Base-by-base conservation (phyloP, 2,888 invertebrate species). In the Eristalis intricaria region DNA sequence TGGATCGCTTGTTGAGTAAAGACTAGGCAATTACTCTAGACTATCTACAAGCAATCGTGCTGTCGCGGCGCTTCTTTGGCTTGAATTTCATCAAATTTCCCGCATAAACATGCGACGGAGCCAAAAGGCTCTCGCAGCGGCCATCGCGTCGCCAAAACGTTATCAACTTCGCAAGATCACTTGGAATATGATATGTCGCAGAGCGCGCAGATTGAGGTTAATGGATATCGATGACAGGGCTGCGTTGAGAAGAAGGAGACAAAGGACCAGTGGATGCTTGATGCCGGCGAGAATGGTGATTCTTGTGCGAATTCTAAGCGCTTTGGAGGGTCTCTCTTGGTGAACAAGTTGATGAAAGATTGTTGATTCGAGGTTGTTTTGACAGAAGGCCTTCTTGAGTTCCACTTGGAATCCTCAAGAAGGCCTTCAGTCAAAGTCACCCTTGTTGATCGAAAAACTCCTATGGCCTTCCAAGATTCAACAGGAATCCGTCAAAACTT, bases 11-110 rank as follows among this genome's bases (percentile, higher is more conserved):
- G n/a, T n/a, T n/a, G n/a, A n/a, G n/a, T n/a, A n/a, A n/a, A n/a
- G n/a, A n/a, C n/a, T n/a, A n/a, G n/a, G n/a, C n/a, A n/a, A n/a
- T n/a, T n/a, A n/a, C n/a, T n/a, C n/a, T n/a, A n/a, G n/a, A n/a
- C n/a, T n/a, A n/a, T n/a, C n/a, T n/a, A n/a, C n/a, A n/a, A n/a
- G n/a, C n/a, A n/a, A n/a, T n/a, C n/a, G n/a, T n/a, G 75, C 29
- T 60, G 69, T 75, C n/a, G n/a, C n/a, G n/a, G n/a, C 50, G 79
- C 50, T 50, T 19, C 50, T 50, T 50, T 50, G 50, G 19, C 50
- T 87, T 84, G 87, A 63, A 80, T 87, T 84, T 87, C 86, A 83
- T 35, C 56, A 66, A 61, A 23, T 66, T 64, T 64, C 73, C 66
- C 56, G 69, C 68, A 69, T 69, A 65, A 56, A 38, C 71, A 22